Conservation (phyloP, 2,797 vertebrate genomes). For the Phoebastria nigripes region DNA sequence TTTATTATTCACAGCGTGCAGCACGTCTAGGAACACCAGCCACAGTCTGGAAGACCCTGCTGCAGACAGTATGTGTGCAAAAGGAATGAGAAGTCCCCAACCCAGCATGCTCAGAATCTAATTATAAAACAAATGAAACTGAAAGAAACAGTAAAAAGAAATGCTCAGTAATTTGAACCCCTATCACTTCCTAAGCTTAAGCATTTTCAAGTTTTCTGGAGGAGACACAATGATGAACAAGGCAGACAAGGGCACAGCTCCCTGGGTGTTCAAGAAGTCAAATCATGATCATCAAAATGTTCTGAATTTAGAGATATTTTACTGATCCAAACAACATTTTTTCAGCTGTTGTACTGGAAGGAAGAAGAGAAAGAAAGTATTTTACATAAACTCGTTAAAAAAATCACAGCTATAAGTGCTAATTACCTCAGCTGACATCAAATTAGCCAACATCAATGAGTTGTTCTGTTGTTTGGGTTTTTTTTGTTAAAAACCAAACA, state of each 20-base stretch:
- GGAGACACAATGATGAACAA: fast-evolving
- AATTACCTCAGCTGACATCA: background rate
- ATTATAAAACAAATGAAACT: background rate
- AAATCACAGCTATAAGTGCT: background rate
- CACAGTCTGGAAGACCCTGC: background rate
- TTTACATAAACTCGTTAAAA: background rate
- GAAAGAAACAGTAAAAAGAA: background rate
- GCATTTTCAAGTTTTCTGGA: background rate
- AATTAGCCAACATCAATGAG: background rate
- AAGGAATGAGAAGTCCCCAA: background rate
- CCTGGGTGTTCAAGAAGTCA: background rate
- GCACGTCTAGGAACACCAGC: background rate
- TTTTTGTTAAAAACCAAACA: background rate
- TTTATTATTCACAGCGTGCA: fast-evolving
- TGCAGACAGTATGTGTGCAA: background rate
- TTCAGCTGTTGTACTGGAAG: background rate
- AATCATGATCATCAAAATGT: background rate
- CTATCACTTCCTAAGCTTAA: no score
- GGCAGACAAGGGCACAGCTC: background rate
- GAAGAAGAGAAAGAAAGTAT: background rate
- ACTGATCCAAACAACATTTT: background rate
- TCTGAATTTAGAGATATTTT: background rate
- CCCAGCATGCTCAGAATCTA: background rate
- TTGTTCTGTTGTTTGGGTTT: background rate
- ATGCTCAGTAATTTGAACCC: background rate